Conservation (phyloP, 1,140 invertebrate genomes). For the Eciton burchellii region DNA sequence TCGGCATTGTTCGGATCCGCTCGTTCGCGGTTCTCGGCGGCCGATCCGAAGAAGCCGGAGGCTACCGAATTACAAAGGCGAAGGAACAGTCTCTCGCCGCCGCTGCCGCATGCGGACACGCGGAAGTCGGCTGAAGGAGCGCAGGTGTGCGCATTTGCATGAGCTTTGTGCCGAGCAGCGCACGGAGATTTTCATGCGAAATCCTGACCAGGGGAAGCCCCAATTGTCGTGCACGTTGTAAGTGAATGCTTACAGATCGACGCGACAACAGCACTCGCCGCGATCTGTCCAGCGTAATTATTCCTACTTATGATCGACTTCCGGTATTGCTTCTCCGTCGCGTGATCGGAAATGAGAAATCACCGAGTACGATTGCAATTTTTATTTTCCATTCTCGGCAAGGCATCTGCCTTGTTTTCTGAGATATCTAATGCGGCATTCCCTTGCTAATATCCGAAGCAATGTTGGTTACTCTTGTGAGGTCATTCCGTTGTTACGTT, state of each 20-base stretch:
- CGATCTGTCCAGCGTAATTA: not conserved
- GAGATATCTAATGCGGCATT: not conserved
- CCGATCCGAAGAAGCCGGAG: slow-evolving; percentile 59
- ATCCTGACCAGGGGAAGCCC: slow-evolving; percentile 3
- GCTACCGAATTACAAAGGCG: slow-evolving; percentile 70
- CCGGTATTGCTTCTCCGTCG: not conserved
- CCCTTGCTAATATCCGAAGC: not conserved
- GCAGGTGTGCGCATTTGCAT: slow-evolving; percentile 61
- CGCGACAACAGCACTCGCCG: not conserved
- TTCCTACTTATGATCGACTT: not conserved
- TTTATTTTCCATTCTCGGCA: not conserved
- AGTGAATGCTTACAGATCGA: slow-evolving; percentile 9
- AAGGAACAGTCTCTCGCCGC: slow-evolving; percentile 63
- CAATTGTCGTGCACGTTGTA: not conserved
- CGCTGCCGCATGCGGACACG: not conserved
- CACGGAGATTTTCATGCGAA: slow-evolving; percentile 13
- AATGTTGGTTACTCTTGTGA: not conserved
- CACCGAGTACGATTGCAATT: not conserved
- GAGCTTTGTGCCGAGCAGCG: not conserved
- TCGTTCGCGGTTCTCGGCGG: slow-evolving; percentile 48
- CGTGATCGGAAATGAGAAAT: too few species aligned
- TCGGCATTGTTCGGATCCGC: slow-evolving; percentile 60
- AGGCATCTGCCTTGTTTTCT: not conserved
- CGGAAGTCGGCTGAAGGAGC: slow-evolving; percentile 48
- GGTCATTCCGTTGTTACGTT: slow-evolving; percentile 6